Evolutionary conservation across 2,888 invertebrate genomes (phyloP), one percentile per base, ranked within the genome.

Genomic region (Bruchidius siliquastri): DNA sequence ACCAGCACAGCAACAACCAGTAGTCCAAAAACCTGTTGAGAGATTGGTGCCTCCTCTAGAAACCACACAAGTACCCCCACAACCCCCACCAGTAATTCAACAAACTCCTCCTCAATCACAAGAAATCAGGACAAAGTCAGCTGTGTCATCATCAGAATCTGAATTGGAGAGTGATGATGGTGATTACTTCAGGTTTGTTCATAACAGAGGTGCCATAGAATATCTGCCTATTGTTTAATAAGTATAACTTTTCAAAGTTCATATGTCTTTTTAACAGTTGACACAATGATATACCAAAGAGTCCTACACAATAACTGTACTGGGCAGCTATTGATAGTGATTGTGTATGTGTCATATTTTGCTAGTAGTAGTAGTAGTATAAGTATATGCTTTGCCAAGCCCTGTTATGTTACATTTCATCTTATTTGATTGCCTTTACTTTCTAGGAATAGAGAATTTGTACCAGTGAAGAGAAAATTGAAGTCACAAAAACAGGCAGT

Each of bases 111-210:
- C 83, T 68, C 13, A 73, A 70, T 85, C 79, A 86, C 86, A 77
- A 82, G 83, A 49, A 49, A 18, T 4, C 13, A 49, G 18, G 13
- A 71, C 82, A 83, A 78, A 82, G 75, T 76, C 71, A 71, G 72
- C 70, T 71, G 74, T 77, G 69, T 78, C 71, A 70, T 82, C 83
- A 1, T 84, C 84, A 68, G 92, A 92, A 84, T 92, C 92, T 10
- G 92, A 92, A 84, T 83, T 92, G 70, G 92, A 92, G 83, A 91
- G 91, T 80, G 92, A 91, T 73, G 90, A 90, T 73, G 83, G 81
- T 10, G 76, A 76, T 69, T 73, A 74, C 77, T 80, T 74, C 79
- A 82, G 67, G 49, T 49, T 13, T 49, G 49, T 49, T 26, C 3
- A 26, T 4, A 26, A 2, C 2, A 26, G 26, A 26, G 26, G 3